phyloP scores from a whole-genome alignment of 2,888 invertebrate species.

The Aproaerema taeniolella region DNA sequence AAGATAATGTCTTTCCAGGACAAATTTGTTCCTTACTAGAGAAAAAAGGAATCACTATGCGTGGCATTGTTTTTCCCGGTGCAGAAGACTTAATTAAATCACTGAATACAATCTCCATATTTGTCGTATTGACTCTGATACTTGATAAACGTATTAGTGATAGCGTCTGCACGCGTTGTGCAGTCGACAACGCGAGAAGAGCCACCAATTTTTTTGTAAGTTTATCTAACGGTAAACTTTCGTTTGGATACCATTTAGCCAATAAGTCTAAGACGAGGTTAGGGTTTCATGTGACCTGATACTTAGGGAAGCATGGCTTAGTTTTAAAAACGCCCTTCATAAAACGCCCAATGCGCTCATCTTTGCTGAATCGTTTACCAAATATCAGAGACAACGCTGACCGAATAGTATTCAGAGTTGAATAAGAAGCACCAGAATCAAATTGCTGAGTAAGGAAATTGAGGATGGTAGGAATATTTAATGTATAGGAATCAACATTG shows the following conservation, averaged over 20 bases:
- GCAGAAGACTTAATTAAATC: conserved; percentile 7
- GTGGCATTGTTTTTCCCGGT: conserved; percentile 2
- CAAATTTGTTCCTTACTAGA: conserved; percentile 5
- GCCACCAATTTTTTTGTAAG: conserved; percentile 4
- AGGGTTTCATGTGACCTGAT: conserved; percentile 3
- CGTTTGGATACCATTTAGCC: not conserved
- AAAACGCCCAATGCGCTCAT: not conserved
- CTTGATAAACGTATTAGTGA: not conserved
- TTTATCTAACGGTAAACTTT: not conserved
- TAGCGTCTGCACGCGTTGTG: conserved; percentile 9
- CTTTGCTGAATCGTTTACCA: not conserved
- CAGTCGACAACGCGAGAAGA: conserved; percentile 9
- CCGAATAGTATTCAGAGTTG: not conserved
- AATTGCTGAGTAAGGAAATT: not conserved
- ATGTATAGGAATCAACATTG: not conserved
- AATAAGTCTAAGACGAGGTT: conserved; percentile 1
- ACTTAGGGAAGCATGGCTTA: not conserved
- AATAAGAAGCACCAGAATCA: not conserved
- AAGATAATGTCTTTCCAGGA: not conserved
- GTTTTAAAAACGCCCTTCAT: conserved; percentile 3
- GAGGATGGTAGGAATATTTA: not conserved
- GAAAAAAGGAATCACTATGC: conserved; percentile 7
- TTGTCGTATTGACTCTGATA: not conserved
- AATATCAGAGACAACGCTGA: conserved; percentile 1
- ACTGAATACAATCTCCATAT: conserved; percentile 5